These are phyloP conservation scores for Lindbergichthys nudifrons DNA, from an alignment of 2,797 vertebrate genomes.

Conservation along the genomic window DNA sequence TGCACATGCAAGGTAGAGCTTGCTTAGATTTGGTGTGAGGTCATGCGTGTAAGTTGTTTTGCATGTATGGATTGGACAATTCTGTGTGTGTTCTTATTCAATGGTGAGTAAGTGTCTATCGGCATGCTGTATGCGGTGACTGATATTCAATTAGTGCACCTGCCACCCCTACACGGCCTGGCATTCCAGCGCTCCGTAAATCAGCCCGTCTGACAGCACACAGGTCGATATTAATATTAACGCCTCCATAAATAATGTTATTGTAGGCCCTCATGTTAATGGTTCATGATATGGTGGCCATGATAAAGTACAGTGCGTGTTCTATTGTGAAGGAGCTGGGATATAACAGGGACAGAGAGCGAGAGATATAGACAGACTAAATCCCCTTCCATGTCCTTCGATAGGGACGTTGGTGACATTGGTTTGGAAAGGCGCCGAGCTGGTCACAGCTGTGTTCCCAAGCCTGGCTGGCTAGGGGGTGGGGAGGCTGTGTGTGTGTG, in stretches of 20 bases:
- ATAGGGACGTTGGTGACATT: conserved; percentile 72
- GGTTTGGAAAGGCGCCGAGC: conserved; percentile 74
- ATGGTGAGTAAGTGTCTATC: conserved; percentile 43
- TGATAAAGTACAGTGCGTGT: conserved; percentile 60
- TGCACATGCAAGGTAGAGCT: conserved; percentile 6
- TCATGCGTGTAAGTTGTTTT: conserved; percentile 27
- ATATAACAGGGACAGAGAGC: conserved; percentile 51
- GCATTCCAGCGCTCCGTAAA: conserved; percentile 68
- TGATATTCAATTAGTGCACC: conserved; percentile 79
- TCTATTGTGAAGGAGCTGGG: conserved; percentile 54
- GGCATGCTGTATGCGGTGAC: conserved; percentile 50
- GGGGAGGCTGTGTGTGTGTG: conserved; percentile 33
- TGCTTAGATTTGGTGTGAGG: conserved; percentile 11
- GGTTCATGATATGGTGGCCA: conserved; percentile 71
- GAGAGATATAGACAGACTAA: conserved; percentile 58
- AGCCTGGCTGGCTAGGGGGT: conserved; percentile 44
- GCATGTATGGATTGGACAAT: conserved; percentile 8
- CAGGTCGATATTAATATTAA: conserved; percentile 82
- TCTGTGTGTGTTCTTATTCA: conserved; percentile 18
- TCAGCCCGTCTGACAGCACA: conserved; percentile 72
- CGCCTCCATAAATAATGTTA: conserved; percentile 81
- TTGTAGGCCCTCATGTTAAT: conserved; percentile 76
- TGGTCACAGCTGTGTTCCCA: conserved; percentile 82
- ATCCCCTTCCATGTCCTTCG: conserved; percentile 79
- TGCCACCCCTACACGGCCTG: conserved; percentile 63